Conservation (phyloP, 2,113 vertebrate species). For the Microtus pennsylvanicus region DNA sequence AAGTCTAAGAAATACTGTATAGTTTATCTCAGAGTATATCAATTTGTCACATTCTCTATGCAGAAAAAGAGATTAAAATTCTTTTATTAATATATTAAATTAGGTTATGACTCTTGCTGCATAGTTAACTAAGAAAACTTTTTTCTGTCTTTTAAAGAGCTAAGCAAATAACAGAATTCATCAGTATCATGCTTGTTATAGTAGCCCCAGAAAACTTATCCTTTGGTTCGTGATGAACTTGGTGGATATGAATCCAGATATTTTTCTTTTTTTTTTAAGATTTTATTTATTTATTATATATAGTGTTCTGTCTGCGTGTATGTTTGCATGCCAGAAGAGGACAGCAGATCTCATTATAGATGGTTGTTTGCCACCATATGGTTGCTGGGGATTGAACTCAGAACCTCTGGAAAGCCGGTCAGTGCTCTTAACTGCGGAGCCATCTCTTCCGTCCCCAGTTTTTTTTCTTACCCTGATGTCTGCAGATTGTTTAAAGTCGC, state of each 20-base stretch:
- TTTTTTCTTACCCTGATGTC: background rate
- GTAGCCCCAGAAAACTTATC: conserved; percentile 10
- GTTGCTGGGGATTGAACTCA: too few relatives aligned
- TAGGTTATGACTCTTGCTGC: conserved; percentile 7
- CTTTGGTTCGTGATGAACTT: conserved; percentile 39
- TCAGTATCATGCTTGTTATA: conserved; percentile 26
- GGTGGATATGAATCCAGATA: conserved; percentile 15
- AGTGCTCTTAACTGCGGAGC: too few relatives aligned
- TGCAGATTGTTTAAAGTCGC: conserved; percentile 10
- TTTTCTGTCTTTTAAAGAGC: conserved; percentile 17
- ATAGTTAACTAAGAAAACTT: background rate
- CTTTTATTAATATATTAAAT: background rate
- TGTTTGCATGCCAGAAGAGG: too few relatives aligned
- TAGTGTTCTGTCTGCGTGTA: too few relatives aligned
- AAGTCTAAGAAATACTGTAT: background rate
- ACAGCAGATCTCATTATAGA: too few relatives aligned
- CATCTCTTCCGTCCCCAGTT: too few relatives aligned
- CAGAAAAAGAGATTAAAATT: conserved; percentile 18
- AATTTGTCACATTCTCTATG: background rate
- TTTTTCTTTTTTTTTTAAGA: background rate
- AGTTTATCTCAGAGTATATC: background rate
- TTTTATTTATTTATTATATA: too few relatives aligned
- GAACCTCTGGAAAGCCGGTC: too few relatives aligned
- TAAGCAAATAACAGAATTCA: conserved; percentile 36
- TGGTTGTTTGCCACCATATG: too few relatives aligned